A percentile compares a stretch with the other conserved stretches of the same genome.
Conservation (phyloP, 2,888 invertebrate species). For the Melolontha melolontha region DNA sequence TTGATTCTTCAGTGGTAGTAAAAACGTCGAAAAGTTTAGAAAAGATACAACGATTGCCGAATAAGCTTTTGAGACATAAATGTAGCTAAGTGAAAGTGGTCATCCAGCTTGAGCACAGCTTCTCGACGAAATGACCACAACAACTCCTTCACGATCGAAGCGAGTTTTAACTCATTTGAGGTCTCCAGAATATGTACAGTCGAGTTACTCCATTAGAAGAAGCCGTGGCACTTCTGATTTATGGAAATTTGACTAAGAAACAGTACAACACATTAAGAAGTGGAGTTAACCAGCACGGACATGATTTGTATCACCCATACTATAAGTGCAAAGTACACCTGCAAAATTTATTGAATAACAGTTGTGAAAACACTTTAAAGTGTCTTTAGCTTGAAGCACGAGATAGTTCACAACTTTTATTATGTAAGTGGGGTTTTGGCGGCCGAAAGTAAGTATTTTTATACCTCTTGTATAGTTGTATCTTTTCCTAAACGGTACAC, state of each 20-base stretch:
- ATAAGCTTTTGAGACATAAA: slow-evolving; percentile 3
- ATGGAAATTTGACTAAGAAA: not conserved
- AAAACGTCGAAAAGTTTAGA: not conserved
- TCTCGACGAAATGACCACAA: slow-evolving; percentile 2
- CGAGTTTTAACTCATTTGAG: slow-evolving; percentile 13
- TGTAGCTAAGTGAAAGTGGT: slow-evolving; percentile 8
- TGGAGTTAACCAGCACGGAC: too few species aligned
- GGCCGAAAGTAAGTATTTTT: not conserved
- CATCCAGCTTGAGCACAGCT: slow-evolving; percentile 6
- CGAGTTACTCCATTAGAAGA: slow-evolving; percentile 13
- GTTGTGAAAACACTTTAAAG: too few species aligned
- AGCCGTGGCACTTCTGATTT: too few species aligned
- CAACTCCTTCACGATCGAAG: slow-evolving; percentile 12
- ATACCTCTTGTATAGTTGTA: not conserved
- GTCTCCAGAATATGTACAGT: not conserved
- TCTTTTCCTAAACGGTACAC: too few species aligned
- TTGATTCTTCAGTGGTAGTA: slow-evolving; percentile 4
- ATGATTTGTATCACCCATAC: too few species aligned
- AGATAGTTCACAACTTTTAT: not conserved
- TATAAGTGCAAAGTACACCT: too few species aligned
- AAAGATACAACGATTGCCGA: slow-evolving; percentile 1
- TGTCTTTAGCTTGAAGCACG: too few species aligned
- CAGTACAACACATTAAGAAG: slow-evolving; percentile 7
- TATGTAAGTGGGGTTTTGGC: too few species aligned
- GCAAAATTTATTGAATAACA: too few species aligned